phyloP scores from a whole-genome alignment of 2,888 invertebrate genomes.

The Hipparchia semele region DNA sequence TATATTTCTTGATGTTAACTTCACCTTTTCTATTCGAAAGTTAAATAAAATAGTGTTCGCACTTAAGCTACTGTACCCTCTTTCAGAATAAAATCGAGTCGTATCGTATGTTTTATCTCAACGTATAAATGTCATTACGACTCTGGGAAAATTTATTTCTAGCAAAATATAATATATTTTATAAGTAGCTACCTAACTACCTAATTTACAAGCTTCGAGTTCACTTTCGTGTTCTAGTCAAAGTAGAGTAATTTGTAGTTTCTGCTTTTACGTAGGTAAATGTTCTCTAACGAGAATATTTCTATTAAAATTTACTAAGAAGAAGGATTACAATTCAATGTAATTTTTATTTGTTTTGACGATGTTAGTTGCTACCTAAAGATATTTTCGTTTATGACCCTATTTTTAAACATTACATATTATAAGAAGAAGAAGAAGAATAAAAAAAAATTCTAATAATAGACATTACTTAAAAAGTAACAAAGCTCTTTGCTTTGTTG shows the following conservation, averaged over 20 bases:
- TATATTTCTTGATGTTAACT: too few species aligned
- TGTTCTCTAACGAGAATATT: neutral
- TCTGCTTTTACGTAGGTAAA: constrained; percentile 18
- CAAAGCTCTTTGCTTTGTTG: too few species aligned
- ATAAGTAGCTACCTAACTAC: neutral
- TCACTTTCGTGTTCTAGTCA: constrained; percentile 26
- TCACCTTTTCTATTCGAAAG: too few species aligned
- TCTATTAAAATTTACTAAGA: neutral
- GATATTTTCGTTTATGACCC: neutral
- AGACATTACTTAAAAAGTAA: neutral
- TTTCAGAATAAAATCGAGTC: neutral
- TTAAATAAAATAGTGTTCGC: too few species aligned
- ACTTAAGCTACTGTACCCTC: too few species aligned
- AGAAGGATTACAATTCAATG: neutral
- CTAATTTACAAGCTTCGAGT: constrained; percentile 6
- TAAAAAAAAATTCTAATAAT: too few species aligned
- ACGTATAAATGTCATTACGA: neutral
- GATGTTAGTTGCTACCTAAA: neutral
- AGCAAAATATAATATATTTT: neutral
- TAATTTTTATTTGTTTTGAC: neutral
- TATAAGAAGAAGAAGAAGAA: too few species aligned
- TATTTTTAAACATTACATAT: neutral
- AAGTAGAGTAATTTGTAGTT: constrained; percentile 28
- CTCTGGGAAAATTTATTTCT: constrained; percentile 1
- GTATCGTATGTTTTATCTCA: neutral